Evolutionary conservation across 2,113 vertebrate species (phyloP), one percentile per base, ranked within the genome.

Genomic region (Connochaetes taurinus): DNA sequence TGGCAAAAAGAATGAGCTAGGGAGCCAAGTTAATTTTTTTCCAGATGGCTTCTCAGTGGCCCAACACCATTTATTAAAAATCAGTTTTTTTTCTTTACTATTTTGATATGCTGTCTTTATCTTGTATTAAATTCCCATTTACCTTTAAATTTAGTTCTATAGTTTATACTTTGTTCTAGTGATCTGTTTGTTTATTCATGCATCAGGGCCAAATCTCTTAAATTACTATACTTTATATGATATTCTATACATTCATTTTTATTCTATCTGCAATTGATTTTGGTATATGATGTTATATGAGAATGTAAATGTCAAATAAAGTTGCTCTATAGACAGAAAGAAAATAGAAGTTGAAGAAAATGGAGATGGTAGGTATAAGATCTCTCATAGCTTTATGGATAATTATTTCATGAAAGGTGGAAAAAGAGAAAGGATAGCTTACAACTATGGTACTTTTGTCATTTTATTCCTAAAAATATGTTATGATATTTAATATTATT

Each of bases 41-140:
- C 95, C 84, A 98, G 93, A 94, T 94, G 91, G 96, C 84, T 96
- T 90, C 93, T 36, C 91, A 82, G 84, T 23, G 11, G 93, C 47
- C 74, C 58, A 88, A 36, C 7, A 85, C 67, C 17, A 76, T 78
- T 95, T 89, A 91, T 89, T 91, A 86, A 6, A 76, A 89, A 92
- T 95, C 45, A 60, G 5, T 86, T 90, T 93, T 95, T 95, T 84
- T 91, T 36, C 53, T 36, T 29, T 86, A 53, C 25, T 80, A 62
- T 90, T 94, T 91, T 86, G 55, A 40, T 86, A 58, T 78, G 12
- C 67, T 83, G n/a, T 23, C 33, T 96, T 94, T 87, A 87, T 58
- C 13, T 40, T 90, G 53, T 53, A 25, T 29, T 89, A 95, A 97
- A 95, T 90, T 97, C n/a, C 11, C 31, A n/a, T 36, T 52, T 55